Evolutionary conservation across 1,140 invertebrate species (phyloP).

Genomic region (Wiebesia pumilae): DNA sequence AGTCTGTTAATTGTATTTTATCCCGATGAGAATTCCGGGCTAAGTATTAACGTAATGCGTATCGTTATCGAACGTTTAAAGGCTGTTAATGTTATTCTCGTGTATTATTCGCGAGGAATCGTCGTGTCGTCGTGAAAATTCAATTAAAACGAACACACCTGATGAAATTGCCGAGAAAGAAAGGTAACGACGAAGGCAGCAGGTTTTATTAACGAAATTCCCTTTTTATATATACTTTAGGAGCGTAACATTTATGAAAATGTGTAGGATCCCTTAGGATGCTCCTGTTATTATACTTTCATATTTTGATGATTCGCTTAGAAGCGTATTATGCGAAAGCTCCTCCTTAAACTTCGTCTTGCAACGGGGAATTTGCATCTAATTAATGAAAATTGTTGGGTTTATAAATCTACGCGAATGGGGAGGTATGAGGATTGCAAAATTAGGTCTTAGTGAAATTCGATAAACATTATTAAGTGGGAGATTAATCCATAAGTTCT

Average conservation of each 20-base stretch:
- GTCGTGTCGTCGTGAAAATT: no score
- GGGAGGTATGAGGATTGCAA: slow-evolving; percentile 2
- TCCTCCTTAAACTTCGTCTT: slow-evolving; percentile 6
- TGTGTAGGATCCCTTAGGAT: background rate
- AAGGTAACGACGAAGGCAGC: no score
- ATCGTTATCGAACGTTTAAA: no score
- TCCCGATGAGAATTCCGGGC: no score
- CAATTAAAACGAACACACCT: no score
- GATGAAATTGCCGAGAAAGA: no score
- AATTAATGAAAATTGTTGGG: slow-evolving; percentile 18
- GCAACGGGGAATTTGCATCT: slow-evolving; percentile 22
- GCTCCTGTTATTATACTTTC: slow-evolving; percentile 6
- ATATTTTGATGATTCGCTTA: slow-evolving; percentile 13
- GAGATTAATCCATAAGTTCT: background rate
- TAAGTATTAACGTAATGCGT: no score
- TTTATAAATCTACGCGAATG: slow-evolving; percentile 7
- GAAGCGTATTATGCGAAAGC: background rate
- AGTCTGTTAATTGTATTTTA: no score
- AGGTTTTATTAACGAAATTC: background rate
- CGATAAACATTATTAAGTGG: background rate
- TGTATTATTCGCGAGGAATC: no score
- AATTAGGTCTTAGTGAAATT: slow-evolving; percentile 3
- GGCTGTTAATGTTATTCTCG: no score
- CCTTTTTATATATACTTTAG: background rate
- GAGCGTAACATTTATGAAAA: background rate